Evolutionary conservation across 2,888 invertebrate genomes (phyloP).

Genomic region (Leucophenga montana): DNA sequence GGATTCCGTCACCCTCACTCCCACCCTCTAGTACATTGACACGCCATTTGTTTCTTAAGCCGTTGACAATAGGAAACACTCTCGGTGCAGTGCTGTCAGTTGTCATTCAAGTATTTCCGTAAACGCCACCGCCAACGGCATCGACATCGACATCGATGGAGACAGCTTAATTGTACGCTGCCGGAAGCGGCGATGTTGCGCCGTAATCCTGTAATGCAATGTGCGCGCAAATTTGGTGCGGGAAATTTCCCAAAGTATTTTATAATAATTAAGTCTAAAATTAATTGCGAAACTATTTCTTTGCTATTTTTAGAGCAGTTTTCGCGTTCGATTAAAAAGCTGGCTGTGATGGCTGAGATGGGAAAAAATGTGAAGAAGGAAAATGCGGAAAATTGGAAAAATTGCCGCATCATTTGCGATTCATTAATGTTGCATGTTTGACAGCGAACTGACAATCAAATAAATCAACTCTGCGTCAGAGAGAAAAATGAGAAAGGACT

Average conservation of each 20-base stretch:
- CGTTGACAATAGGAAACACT: background rate
- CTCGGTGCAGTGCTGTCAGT: background rate
- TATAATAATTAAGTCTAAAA: background rate
- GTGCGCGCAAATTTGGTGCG: too few relatives aligned
- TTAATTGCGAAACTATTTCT: background rate
- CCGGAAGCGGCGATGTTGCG: too few relatives aligned
- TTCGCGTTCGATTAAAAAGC: constrained; percentile 13
- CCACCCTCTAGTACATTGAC: too few relatives aligned
- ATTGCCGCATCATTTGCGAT: constrained; percentile 63
- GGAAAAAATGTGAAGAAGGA: background rate
- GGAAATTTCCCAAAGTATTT: background rate
- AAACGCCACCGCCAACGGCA: too few relatives aligned
- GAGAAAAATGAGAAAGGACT: background rate
- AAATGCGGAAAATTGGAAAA: constrained; percentile 39
- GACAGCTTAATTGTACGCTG: too few relatives aligned
- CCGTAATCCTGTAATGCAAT: too few relatives aligned
- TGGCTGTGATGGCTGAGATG: background rate
- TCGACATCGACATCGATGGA: background rate
- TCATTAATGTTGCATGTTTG: constrained; percentile 50
- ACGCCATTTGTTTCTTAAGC: too few relatives aligned
- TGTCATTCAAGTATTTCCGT: too few relatives aligned
- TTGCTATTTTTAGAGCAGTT: background rate
- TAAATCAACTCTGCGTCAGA: constrained; percentile 6
- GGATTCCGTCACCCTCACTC: too few relatives aligned
- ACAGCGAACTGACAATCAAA: constrained; percentile 24